Conservation (phyloP, 2,888 invertebrate species). For the Caprella mutica region DNA sequence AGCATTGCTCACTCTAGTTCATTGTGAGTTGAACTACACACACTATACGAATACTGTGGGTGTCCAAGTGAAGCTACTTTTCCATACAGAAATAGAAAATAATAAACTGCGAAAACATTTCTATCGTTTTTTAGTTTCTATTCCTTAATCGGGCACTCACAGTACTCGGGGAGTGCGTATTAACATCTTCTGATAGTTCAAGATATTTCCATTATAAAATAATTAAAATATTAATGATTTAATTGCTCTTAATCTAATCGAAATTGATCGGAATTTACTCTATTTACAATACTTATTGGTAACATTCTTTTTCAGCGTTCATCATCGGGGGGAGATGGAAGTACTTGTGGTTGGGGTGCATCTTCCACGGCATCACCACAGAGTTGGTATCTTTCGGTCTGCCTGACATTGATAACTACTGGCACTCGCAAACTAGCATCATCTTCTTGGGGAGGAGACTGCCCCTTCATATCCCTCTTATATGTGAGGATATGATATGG, state of each 20-base stretch:
- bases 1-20: constrained; percentile 53
- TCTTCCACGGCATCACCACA: constrained; percentile 60
- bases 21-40: constrained; percentile 47
- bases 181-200: no score
- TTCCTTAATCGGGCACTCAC: no score
- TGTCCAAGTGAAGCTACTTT: no score
- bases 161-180: no score
- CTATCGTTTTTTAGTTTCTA: no score
- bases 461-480: constrained; percentile 58
- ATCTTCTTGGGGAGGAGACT: constrained; percentile 58
- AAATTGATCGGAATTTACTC: no score
- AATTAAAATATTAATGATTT: no score
- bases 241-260: no score
- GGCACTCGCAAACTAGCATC: constrained; percentile 66
- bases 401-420: constrained; percentile 68
- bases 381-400: constrained; percentile 58
- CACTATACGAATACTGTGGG: neutral
- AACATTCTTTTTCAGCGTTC: constrained; percentile 46
- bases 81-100: no score
- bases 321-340: constrained; percentile 59
- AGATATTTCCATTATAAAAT: no score
- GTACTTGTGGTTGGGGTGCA: constrained; percentile 59
- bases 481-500: constrained; percentile 61
- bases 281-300: no score
- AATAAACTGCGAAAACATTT: no score